A percentile compares a stretch with the other conserved stretches of the same genome.
These are phyloP conservation scores for Tyria jacobaeae DNA, from an alignment of 2,888 invertebrate species.

Conservation along the genomic window DNA sequence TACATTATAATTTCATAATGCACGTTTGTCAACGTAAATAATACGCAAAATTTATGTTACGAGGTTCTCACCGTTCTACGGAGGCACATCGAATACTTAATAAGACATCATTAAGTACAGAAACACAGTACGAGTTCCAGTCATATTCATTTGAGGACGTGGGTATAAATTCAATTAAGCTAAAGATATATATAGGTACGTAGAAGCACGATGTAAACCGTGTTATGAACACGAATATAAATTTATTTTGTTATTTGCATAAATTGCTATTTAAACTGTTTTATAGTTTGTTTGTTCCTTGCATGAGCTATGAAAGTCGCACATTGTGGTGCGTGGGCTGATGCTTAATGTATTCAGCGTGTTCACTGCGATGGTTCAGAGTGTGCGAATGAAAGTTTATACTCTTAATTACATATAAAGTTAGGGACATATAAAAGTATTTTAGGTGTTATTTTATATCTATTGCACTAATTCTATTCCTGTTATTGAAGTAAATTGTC, in stretches of 20 bases:
- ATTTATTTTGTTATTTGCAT: conserved; percentile 75
- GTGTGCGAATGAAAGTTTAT: neutral
- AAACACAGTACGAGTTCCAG: conserved; percentile 67
- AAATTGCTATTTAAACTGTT: conserved; percentile 68
- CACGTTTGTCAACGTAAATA: conserved; percentile 84
- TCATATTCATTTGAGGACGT: conserved; percentile 84
- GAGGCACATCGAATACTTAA: conserved; percentile 78
- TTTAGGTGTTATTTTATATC: too few species aligned
- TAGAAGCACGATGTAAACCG: conserved; percentile 63
- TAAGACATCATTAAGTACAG: conserved; percentile 66
- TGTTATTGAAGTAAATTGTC: too few species aligned
- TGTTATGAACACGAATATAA: conserved; percentile 71
- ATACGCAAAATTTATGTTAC: conserved; percentile 87
- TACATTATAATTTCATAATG: conserved; percentile 85
- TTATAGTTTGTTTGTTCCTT: conserved; percentile 63
- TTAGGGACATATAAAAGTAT: too few species aligned
- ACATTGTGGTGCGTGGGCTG: conserved; percentile 17
- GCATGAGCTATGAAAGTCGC: conserved; percentile 53
- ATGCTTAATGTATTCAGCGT: conserved; percentile 21
- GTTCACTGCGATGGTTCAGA: neutral
- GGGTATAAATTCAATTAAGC: conserved; percentile 84
- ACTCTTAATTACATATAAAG: neutral
- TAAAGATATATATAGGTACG: conserved; percentile 54
- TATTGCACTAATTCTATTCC: too few species aligned
- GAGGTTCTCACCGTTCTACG: conserved; percentile 83